phyloP scores from a whole-genome alignment of 1,140 invertebrate species.

The Cydia fagiglandana region DNA sequence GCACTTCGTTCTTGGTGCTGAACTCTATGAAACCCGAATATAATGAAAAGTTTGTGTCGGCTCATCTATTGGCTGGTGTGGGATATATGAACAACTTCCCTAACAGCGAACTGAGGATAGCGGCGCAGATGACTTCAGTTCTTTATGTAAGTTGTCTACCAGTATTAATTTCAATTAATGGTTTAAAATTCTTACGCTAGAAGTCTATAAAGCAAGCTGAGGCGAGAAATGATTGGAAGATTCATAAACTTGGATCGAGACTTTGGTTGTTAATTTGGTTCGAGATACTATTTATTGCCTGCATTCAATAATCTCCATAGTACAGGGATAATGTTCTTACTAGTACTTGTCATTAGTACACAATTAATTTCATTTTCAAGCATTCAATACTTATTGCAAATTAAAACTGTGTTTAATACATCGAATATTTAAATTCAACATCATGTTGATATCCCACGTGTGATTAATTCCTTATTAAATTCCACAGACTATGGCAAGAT shows the following conservation, averaged over 20 bases:
- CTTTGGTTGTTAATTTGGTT: too few relatives aligned
- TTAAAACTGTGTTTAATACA: neutral
- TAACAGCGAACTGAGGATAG: neutral
- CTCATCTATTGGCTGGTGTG: slow-evolving; percentile 55
- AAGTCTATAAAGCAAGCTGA: too few relatives aligned
- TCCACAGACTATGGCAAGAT: slow-evolving; percentile 43
- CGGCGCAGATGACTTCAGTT: neutral
- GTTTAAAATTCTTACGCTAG: too few relatives aligned
- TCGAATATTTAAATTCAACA: neutral
- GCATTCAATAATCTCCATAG: too few relatives aligned
- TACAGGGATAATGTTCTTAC: too few relatives aligned
- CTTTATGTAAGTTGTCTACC: slow-evolving; percentile 15
- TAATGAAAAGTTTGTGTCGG: slow-evolving; percentile 69
- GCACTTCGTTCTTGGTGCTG: slow-evolving; percentile 80
- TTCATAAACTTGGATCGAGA: too few relatives aligned
- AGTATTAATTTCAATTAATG: neutral
- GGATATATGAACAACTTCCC: slow-evolving; percentile 13
- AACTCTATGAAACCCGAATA: slow-evolving; percentile 80
- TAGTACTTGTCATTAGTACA: too few relatives aligned
- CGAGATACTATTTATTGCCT: too few relatives aligned
- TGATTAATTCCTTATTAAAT: neutral
- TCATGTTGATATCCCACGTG: too few relatives aligned
- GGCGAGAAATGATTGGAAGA: too few relatives aligned
- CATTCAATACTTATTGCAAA: too few relatives aligned
- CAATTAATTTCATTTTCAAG: too few relatives aligned